Evolutionary conservation across 1,140 invertebrate species (phyloP), one percentile per base, ranked within the genome.

Genomic region (Lamellibrachia luymesi): DNA sequence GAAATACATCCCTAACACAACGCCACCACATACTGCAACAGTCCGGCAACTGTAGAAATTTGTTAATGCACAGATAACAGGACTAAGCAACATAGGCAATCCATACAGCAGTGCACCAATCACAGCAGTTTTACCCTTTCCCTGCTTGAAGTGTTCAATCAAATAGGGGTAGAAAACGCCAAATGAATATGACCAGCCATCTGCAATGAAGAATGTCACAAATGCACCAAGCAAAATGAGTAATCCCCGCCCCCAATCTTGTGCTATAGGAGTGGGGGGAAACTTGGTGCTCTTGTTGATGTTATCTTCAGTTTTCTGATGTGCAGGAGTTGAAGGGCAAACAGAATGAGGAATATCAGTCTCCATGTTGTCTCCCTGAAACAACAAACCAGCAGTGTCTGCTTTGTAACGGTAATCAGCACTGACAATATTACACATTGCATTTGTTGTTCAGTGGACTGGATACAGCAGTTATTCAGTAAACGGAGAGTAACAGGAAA

Each of bases 21-120:
- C 90, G 94, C 97, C 97, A 91, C 99, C 99, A 7, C 97, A 94
- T 51, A 99, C 98, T 2, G 98, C 98, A 0, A 99, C 98, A 13
- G 97, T 96, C 91, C 98, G 97, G 96, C 99, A 99, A 25, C 98
- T 98, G 94, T 98, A 99, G 93, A 97, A 97, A 95, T 98, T 98
- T 7, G 96, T 96, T 93, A 99, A 96, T 2, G 98, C 98, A 93
- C 98, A 98, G 0, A 98, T 98, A 95, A 99, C 98, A 0, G 99
- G 99, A 94, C 99, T 94, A 17, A 94, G 38, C 38, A 94, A 51
- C 64, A 94, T 56, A 5, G 93, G 93, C 51, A 94, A 27, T 5
- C 92, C 93, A 92, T 94, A 94, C 2, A 94, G 92, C 90, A 94
- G 89, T 22, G 93, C 92, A 7, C 49, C 80, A 17, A 94, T 92